Conservation (phyloP, 2,113 vertebrate genomes). For the Axis porcinus region DNA sequence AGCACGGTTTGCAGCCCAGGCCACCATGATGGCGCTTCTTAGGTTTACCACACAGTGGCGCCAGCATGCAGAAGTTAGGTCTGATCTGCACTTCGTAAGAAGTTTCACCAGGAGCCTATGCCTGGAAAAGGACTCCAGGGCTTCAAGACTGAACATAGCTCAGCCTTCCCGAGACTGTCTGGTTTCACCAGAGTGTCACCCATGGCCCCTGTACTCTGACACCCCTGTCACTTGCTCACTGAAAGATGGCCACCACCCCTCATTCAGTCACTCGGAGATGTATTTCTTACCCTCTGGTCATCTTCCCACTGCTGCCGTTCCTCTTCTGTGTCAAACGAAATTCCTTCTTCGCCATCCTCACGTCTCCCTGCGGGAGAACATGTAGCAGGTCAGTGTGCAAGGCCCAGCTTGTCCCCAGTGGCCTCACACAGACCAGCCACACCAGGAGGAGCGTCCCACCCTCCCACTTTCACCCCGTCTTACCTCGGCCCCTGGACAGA, state of each 20-base stretch:
- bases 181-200: not conserved
- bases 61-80: not conserved
- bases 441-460: not conserved
- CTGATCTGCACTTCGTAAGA: not conserved
- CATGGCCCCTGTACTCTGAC: not conserved
- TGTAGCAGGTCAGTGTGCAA: not conserved
- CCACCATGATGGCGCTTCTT: rapidly evolving
- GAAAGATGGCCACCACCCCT: not conserved
- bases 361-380: constrained; percentile 80
- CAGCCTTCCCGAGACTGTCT: not conserved
- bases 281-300: constrained; percentile 89
- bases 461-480: not conserved
- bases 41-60: not conserved
- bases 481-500: constrained; percentile 95
- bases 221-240: not conserved
- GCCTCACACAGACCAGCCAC: not conserved
- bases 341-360: constrained; percentile 87
- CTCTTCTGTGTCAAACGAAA: constrained; percentile 91
- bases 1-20: not conserved
- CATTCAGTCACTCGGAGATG: rapidly evolving
- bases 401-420: not conserved
- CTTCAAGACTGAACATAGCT: not conserved
- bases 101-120: not conserved
- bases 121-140: not conserved
- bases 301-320: constrained; percentile 97